Evolutionary conservation across 35 echinoderm and acorn worm species (phyloP), one percentile per base, ranked within the genome.

Genomic region (Chiridota heheva): DNA sequence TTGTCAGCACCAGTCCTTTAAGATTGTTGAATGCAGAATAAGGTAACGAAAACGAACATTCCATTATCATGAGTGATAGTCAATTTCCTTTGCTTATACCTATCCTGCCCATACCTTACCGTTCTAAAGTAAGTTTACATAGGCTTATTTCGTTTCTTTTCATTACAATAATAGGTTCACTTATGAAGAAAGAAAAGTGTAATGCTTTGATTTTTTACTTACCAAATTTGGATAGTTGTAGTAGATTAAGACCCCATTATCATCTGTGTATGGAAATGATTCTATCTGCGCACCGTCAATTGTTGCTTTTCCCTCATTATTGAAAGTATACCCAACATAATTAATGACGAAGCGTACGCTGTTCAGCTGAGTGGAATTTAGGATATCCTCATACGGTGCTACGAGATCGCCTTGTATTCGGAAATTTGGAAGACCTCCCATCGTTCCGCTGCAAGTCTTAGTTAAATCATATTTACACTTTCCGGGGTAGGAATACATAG

Each of bases 221-320:
- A 77, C 73, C 28, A 77, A 36, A 60, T 53, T 77, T 17, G 73
- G 73, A 7, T 77, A 77, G 28, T 34, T 77, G 24, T 37, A 58
- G 31, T 46, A 40, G 29, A 77, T 77, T 5, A 58, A 27, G 3
- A 77, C 16, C 2, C 48, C 29, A n/a, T n/a, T n/a, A 77, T 77
- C 73, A 58, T 77, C 48, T 0, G 40, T 13, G 39, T 77, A 51
- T 4, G 73, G 73, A 36, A 56, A 77, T 30, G 73, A 77, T 28
- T 77, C 73, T 4, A 77, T 27, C 0, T 56, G 60, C 8, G 31
- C 47, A 35, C 73, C 73, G 5, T 36, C 30, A 13, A 77, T 36
- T 0, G 24, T 34, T n/a, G 73, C 73, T n/a, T 18, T 15, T 35
- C 73, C 73, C 13, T 32, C 37, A 31, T 38, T 77, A 32, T 77